A percentile compares a stretch with the other conserved stretches of the same genome.
phyloP scores from a whole-genome alignment of 2,888 invertebrate species.

The Endomychus coccineus region DNA sequence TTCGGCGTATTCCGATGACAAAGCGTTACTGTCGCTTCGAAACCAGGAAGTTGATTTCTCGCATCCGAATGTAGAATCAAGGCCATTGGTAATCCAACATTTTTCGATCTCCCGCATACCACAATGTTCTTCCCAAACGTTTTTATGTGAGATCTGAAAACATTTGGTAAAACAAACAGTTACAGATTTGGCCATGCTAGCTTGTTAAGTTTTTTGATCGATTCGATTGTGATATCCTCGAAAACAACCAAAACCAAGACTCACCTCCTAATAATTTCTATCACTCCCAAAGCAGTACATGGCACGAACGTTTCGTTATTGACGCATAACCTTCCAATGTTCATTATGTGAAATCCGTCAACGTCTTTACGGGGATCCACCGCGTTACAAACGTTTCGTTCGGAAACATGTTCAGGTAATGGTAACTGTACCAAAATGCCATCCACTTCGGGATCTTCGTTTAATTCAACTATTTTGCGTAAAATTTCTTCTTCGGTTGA shows the following conservation, averaged over 20 bases:
- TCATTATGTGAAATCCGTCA: slow-evolving; percentile 81
- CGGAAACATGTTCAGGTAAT: slow-evolving; percentile 68
- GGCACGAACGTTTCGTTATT: slow-evolving; percentile 71
- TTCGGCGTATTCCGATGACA: slow-evolving; percentile 83
- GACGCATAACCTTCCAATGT: slow-evolving; percentile 69
- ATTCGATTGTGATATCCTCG: too few relatives aligned
- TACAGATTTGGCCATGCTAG: too few relatives aligned
- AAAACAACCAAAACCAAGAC: too few relatives aligned
- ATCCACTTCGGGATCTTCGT: slow-evolving; percentile 63
- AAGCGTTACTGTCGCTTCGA: slow-evolving; percentile 84
- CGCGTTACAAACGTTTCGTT: slow-evolving; percentile 70
- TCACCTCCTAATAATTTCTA: slow-evolving; percentile 60
- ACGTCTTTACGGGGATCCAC: slow-evolving; percentile 79
- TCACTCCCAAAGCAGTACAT: slow-evolving; percentile 71
- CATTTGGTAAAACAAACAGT: not conserved
- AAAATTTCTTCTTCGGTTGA: slow-evolving; percentile 64
- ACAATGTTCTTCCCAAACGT: slow-evolving; percentile 84
- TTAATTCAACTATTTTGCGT: slow-evolving; percentile 55
- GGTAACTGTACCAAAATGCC: slow-evolving; percentile 83
- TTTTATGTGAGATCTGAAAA: slow-evolving; percentile 52
- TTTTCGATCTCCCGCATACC: slow-evolving; percentile 83
- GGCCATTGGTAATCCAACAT: slow-evolving; percentile 85
- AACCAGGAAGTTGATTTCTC: slow-evolving; percentile 59
- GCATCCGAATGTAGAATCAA: slow-evolving; percentile 75
- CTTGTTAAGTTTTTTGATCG: too few relatives aligned